Evolutionary conservation across 2,797 vertebrate genomes (phyloP), one percentile per base, ranked within the genome.

Genomic region (Sardinella longiceps): DNA sequence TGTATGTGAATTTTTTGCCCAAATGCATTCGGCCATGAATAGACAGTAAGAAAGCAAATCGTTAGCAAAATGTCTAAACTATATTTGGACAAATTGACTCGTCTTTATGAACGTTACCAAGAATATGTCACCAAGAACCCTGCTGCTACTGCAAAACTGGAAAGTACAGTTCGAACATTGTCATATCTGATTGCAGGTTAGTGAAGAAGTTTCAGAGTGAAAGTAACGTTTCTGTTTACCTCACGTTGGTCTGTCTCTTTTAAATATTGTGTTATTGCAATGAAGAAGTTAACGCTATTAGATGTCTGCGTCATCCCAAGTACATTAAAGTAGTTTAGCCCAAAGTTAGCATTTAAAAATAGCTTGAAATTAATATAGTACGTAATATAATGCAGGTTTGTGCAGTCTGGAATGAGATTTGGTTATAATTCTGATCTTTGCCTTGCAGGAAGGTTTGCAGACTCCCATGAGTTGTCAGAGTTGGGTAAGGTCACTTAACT

Each of bases 101-200:
- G 93, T 1, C 30, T 96, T 39, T 96, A 95, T 86, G 93, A 93
- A 46, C 96, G 96, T 1, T 99, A 99, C 92, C 95, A 94, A 85
- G 96, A 98, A 51, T 98, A 97, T 80, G 97, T 99, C 88, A 91
- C 92, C 87, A 95, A 93, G 81, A 97, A 98, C 66, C 98, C 98
- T 3, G 95, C 94, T 0, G 96, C 96, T 11, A 96, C 97, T 0
- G 95, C 97, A 0, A 97, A 98, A 91, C 92, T 98, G 91, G 98
- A 99, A 94, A 96, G 95, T 85, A 94, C 95, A 0, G 97, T 97
- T 85, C 92, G 98, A 53, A 98, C 97, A 0, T 90, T 98, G 4
- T 98, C 97, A 11, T 99, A 99, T 92, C 95, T 99, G 84, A 95
- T 98, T 83, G 97, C 98, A 96, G 98, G 97, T 97, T 90, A 88